Base-by-base conservation (phyloP, 2,113 vertebrate species). In the Xyrauchen texanus region DNA sequence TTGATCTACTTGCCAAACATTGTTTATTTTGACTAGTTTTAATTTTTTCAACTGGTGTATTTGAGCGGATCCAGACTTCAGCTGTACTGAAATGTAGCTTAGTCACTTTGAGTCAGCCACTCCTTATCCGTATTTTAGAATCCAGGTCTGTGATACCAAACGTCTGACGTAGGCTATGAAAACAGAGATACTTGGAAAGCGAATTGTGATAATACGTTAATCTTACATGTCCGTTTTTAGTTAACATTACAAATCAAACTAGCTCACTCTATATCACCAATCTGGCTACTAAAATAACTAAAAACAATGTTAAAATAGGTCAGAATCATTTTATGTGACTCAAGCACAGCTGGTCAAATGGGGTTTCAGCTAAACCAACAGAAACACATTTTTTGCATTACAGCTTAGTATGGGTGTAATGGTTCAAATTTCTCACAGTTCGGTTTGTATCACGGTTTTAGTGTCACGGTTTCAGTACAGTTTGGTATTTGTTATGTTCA, bases 21-120 rank as follows among this genome's bases (percentile, higher is more conserved):
- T 63, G 58, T 74, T 74, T 74, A 52, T 74, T 74, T 74, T 63
- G 72, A 74, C 42, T 63, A 2, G 4, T 63, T 63, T 21, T 63
- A 47, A 7, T 11, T 34, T 62, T 21, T 62, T 34, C 0, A 1
- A 72, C 69, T 60, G 15, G 60, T 61, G 16, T 62, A 34, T 62
- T 74, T 62, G 71, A 73, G 53, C 7, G 16, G 55, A 60, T 73
- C 44, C 21, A 34, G 21, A 34, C 21, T 34, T 34, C 21, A 34
- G 21, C 21, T 34, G 21, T 55, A 44, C 21, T 7, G 7, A 34
- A 52, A 15, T 52, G 47, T 1, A 34, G 21, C 21, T 34, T 34
- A 34, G 21, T 34, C 21, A 34, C 21, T 34, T 34, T 34, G 21
- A 34, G 1, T 53, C 21, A 60, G 49, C 49, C 70, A 62, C 52